A percentile compares a stretch with the other conserved stretches of the same genome.
These are phyloP conservation scores for Marmota flaviventris DNA, from an alignment of 2,113 vertebrate species.

Conservation along the genomic window DNA sequence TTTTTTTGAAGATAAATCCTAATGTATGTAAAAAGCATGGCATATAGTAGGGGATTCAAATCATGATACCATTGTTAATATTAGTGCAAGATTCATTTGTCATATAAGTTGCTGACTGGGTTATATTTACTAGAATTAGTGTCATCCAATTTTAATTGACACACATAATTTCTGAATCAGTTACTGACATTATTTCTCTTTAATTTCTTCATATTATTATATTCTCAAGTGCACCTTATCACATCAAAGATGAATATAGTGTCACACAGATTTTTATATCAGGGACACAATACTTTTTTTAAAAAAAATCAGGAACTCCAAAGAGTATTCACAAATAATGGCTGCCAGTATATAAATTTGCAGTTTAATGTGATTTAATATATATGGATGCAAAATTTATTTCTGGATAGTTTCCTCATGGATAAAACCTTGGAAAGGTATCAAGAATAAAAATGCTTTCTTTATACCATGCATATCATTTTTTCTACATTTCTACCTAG, in stretches of 20 bases:
- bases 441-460: neutral
- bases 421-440: neutral
- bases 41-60: neutral
- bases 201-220: neutral
- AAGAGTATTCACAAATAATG: neutral
- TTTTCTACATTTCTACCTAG: neutral
- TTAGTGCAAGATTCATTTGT: neutral
- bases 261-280: neutral
- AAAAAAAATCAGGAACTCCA: neutral
- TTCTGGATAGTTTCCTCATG: neutral
- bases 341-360: neutral
- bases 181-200: conserved; percentile 14
- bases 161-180: neutral
- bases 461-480: neutral
- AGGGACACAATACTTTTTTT: conserved; percentile 23
- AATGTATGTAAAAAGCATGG: neutral
- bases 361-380: conserved; percentile 1
- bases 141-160: neutral
- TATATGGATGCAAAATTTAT: neutral
- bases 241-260: neutral
- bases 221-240: neutral
- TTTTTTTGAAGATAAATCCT: neutral
- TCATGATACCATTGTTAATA: neutral
- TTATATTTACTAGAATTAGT: conserved; percentile 17
- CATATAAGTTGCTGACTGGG: neutral